Evolutionary conservation across 2,888 invertebrate species (phyloP).

Genomic region (Sthenelais limicola): DNA sequence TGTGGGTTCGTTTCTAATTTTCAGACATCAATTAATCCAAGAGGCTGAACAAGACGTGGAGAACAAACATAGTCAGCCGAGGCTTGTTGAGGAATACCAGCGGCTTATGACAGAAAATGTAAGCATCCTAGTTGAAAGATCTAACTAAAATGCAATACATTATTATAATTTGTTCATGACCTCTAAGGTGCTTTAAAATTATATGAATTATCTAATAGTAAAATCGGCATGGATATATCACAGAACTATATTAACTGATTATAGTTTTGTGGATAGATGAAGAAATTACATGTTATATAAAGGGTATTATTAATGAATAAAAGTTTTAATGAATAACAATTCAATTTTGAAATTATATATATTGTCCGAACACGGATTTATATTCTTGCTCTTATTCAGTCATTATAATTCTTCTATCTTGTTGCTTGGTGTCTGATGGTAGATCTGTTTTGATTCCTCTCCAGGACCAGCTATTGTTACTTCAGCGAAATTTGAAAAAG

Average conservation of each 20-base stretch:
- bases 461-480: constrained; percentile 24
- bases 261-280: too few species aligned
- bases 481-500: constrained; percentile 17
- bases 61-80: constrained; percentile 68
- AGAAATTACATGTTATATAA: too few species aligned
- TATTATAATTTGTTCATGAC: not conserved
- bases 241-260: too few species aligned
- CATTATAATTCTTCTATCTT: not conserved
- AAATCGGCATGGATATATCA: not conserved
- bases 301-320: too few species aligned
- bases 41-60: constrained; percentile 73
- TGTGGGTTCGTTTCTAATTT: constrained; percentile 76
- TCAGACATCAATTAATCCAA: constrained; percentile 76
- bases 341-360: not conserved
- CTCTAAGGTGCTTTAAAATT: too few species aligned
- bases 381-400: not conserved
- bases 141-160: not conserved
- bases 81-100: constrained; percentile 78
- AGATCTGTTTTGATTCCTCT: not conserved
- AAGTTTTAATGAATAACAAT: too few species aligned
- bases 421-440: not conserved
- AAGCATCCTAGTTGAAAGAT: constrained; percentile 46
- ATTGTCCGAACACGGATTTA: not conserved
- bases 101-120: constrained; percentile 83
- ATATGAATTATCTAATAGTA: not conserved